A percentile compares a stretch with the other conserved stretches of the same genome.
phyloP scores from a whole-genome alignment of 2,113 vertebrate genomes.

The Erythrolamprus reginae region DNA sequence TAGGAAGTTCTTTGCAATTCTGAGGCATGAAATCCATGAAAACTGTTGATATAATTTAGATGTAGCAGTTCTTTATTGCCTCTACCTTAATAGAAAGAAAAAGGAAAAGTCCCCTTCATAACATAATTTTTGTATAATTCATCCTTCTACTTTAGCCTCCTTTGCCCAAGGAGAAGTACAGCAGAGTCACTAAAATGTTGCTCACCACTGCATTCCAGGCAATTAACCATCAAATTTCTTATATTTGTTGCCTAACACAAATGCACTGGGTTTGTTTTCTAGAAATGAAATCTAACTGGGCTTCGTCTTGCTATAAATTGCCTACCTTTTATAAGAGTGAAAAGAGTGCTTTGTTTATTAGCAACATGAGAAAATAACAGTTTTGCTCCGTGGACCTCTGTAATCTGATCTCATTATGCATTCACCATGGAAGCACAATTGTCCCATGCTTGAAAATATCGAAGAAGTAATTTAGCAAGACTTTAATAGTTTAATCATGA shows the following conservation, averaged over 20 bases:
- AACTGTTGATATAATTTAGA: neutral
- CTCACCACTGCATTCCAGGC: neutral
- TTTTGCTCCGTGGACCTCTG: neutral
- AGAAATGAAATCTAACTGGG: neutral
- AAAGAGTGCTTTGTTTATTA: neutral
- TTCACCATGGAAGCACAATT: neutral
- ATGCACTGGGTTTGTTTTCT: neutral
- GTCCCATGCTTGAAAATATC: constrained; percentile 31
- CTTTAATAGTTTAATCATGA: neutral
- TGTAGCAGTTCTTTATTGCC: neutral
- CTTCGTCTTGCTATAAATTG: neutral
- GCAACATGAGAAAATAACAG: neutral
- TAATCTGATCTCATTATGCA: neutral
- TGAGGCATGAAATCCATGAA: neutral
- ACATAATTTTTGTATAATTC: neutral
- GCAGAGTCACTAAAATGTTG: neutral
- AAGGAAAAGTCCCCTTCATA: neutral
- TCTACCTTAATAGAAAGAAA: neutral
- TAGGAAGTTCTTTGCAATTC: neutral
- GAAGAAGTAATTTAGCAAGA: neutral
- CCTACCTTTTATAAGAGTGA: neutral
- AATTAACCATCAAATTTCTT: neutral
- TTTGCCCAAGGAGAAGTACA: neutral
- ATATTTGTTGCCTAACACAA: neutral
- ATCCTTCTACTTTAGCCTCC: neutral